Percentiles rank a stretch among this genome's conserved stretches.
Evolutionary conservation across 2,797 vertebrate species (phyloP).

Genomic region (Tiaroga cobitis): DNA sequence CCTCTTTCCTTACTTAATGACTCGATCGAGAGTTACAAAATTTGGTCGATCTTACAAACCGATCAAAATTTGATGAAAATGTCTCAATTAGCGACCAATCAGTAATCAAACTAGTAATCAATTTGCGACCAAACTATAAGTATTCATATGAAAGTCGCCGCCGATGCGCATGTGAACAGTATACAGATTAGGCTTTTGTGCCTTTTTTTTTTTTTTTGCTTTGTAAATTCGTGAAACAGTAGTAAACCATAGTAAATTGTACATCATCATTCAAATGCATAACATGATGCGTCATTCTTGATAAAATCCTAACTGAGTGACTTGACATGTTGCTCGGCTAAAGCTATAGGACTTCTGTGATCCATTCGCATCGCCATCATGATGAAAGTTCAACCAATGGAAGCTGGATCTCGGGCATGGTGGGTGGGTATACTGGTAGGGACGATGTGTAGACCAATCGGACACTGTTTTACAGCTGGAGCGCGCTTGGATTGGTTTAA

Average conservation of each 20-base stretch:
- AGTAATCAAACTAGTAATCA: neutral
- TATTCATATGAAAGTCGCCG: neutral
- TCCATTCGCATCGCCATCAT: neutral
- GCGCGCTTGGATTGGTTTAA: neutral
- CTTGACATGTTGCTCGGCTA: neutral
- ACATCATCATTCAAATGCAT: neutral
- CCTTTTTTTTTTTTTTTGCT: neutral
- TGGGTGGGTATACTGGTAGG: neutral
- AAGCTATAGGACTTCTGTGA: neutral
- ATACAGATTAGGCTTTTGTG: neutral
- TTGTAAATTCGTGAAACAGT: neutral
- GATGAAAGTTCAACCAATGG: neutral
- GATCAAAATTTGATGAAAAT: neutral
- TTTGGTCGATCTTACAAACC: neutral
- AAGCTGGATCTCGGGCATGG: neutral
- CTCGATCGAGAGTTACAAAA: neutral
- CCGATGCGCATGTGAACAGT: neutral
- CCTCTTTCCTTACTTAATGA: conserved; percentile 25
- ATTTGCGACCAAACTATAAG: neutral
- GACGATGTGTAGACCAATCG: neutral
- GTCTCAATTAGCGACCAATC: neutral
- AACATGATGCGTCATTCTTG: neutral
- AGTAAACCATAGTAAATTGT: neutral
- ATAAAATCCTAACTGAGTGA: neutral
- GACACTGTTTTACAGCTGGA: no score